These are phyloP conservation scores for Hydriomena furcata DNA, from an alignment of 2,888 invertebrate species.

Conservation along the genomic window DNA sequence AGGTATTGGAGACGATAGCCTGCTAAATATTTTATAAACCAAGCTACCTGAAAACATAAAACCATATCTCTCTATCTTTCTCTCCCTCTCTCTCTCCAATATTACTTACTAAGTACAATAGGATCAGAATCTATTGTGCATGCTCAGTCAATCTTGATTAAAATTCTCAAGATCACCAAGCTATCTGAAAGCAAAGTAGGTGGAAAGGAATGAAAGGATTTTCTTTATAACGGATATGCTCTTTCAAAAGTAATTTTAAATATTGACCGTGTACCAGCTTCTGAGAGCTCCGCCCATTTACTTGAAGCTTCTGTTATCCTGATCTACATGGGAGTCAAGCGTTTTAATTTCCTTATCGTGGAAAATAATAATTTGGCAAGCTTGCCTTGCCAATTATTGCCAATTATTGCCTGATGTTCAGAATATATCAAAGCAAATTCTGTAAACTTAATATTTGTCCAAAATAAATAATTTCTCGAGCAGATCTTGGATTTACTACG, in stretches of 20 bases:
- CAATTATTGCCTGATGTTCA: too few relatives aligned
- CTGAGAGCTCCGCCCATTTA: neutral
- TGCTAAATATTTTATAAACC: neutral
- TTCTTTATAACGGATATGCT: neutral
- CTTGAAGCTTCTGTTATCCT: neutral
- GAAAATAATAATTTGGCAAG: too few relatives aligned
- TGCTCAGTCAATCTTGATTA: slow-evolving; percentile 15
- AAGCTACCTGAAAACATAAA: neutral
- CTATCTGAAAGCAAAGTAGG: slow-evolving; percentile 3
- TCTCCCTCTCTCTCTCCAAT: neutral
- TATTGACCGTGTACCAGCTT: too few relatives aligned
- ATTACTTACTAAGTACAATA: neutral
- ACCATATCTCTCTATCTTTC: neutral
- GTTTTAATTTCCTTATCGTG: neutral
- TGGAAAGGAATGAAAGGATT: neutral
- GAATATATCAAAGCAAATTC: too few relatives aligned
- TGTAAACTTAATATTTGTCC: neutral
- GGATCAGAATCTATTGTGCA: slow-evolving; percentile 12
- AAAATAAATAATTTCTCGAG: neutral
- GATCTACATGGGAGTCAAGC: slow-evolving; percentile 1
- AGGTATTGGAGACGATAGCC: neutral
- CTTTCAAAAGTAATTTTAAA: neutral
- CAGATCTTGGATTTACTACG: neutral
- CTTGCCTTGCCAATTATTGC: too few relatives aligned
- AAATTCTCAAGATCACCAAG: slow-evolving; percentile 12